Evolutionary conservation across 1,140 invertebrate genomes (phyloP).

Genomic region (Drosophila setifemur): DNA sequence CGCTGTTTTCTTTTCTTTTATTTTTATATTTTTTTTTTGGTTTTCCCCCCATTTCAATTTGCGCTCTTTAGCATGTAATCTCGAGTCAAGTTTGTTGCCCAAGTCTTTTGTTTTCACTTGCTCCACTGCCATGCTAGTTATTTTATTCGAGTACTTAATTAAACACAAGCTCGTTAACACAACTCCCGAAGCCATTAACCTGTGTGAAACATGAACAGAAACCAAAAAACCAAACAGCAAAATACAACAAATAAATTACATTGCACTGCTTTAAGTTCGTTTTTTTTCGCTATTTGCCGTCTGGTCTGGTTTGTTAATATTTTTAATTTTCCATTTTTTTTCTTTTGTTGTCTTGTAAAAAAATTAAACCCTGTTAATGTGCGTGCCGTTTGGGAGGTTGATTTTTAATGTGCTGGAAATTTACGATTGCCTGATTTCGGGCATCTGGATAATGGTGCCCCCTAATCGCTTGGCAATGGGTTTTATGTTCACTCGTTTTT

Average conservation of each 20-base stretch:
- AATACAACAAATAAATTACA: constrained; percentile 69
- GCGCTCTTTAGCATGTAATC: constrained; percentile 42
- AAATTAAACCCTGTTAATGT: constrained; percentile 70
- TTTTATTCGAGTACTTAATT: constrained; percentile 67
- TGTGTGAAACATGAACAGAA: constrained; percentile 54
- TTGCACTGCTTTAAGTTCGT: constrained; percentile 57
- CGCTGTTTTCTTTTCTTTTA: constrained; percentile 5
- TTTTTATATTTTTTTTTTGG: background rate
- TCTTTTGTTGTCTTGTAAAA: constrained; percentile 1
- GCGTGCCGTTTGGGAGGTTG: constrained; percentile 49
- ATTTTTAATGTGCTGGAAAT: constrained; percentile 48
- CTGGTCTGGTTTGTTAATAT: background rate
- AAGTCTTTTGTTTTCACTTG: constrained; percentile 76
- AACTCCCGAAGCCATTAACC: constrained; percentile 42
- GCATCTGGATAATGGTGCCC: constrained; percentile 56
- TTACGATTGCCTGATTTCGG: constrained; percentile 45
- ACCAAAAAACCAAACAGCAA: no score
- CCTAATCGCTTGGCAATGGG: constrained; percentile 69
- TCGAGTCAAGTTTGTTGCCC: constrained; percentile 58
- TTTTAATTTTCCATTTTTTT: background rate
- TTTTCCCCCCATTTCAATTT: constrained; percentile 20
- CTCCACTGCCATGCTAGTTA: constrained; percentile 7
- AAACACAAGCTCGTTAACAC: constrained; percentile 65
- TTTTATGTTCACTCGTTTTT: constrained; percentile 63
- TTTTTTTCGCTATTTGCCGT: constrained; percentile 4